Conservation (phyloP, 2,888 invertebrate species). For the Cryptus armator region DNA sequence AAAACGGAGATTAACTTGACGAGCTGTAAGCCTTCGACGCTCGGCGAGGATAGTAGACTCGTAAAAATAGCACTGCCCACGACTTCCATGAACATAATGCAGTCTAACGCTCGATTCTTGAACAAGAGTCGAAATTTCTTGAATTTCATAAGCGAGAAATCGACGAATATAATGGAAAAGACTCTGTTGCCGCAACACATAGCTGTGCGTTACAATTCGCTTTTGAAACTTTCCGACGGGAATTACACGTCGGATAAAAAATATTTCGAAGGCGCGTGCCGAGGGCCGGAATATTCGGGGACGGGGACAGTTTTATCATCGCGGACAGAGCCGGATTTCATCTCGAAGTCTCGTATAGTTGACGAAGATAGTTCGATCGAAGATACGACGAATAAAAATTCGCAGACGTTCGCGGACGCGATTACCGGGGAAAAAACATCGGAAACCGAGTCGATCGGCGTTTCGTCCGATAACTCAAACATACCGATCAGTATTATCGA, state of each 20-base stretch:
- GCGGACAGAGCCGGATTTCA: slow-evolving; percentile 21
- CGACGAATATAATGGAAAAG: slow-evolving; percentile 83
- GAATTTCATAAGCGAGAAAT: slow-evolving; percentile 82
- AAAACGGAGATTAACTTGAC: not conserved
- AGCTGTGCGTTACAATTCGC: slow-evolving; percentile 74
- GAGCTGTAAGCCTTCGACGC: slow-evolving; percentile 50
- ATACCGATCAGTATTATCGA: not conserved
- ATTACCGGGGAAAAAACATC: not conserved
- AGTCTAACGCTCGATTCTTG: slow-evolving; percentile 81
- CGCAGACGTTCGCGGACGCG: not conserved
- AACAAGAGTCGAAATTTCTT: slow-evolving; percentile 82
- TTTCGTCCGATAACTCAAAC: slow-evolving; percentile 1
- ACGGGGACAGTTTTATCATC: not conserved
- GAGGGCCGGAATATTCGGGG: slow-evolving; percentile 31
- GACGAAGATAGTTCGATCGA: slow-evolving; percentile 16
- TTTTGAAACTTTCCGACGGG: slow-evolving; percentile 51
- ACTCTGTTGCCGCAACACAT: slow-evolving; percentile 81
- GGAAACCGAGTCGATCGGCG: not conserved
- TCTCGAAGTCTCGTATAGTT: not conserved
- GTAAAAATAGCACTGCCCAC: slow-evolving; percentile 81
- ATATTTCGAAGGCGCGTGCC: slow-evolving; percentile 44
- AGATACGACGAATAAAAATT: not conserved
- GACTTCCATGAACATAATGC: slow-evolving; percentile 80
- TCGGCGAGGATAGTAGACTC: slow-evolving; percentile 76
- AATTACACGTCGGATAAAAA: slow-evolving; percentile 59